Conservation (phyloP, 2,797 vertebrate species). For the Manis javanica region DNA sequence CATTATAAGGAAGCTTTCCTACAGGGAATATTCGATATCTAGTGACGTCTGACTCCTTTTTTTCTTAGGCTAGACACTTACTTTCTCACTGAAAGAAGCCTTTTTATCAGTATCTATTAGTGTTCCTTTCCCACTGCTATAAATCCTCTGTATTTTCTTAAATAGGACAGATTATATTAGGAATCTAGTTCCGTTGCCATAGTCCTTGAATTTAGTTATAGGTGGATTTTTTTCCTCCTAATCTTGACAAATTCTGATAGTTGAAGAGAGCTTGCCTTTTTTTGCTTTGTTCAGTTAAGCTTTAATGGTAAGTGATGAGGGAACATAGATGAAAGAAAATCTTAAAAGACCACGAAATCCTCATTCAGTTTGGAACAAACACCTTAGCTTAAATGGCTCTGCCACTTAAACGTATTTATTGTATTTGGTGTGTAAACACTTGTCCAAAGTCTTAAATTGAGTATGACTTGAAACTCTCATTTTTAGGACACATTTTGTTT, state of each 20-base stretch:
- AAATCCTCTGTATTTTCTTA: slow-evolving; percentile 72
- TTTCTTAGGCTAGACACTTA: slow-evolving; percentile 57
- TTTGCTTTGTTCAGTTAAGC: slow-evolving; percentile 60
- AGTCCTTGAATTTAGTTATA: slow-evolving; percentile 60
- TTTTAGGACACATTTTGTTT: slow-evolving; percentile 33
- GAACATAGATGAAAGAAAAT: slow-evolving; percentile 57
- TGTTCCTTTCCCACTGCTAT: slow-evolving; percentile 58
- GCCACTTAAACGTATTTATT: slow-evolving; percentile 36
- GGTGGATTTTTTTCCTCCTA: background rate
- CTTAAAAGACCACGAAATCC: slow-evolving; percentile 48
- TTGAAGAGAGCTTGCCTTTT: slow-evolving; percentile 49
- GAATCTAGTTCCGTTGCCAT: slow-evolving; percentile 40
- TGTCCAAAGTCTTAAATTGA: background rate
- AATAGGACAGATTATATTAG: slow-evolving; percentile 68
- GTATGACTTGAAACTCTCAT: background rate
- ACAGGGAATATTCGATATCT: slow-evolving; percentile 64
- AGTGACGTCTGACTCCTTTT: slow-evolving; percentile 52
- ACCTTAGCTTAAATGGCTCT: slow-evolving; percentile 49
- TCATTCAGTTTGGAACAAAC: slow-evolving; percentile 63
- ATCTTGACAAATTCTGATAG: slow-evolving; percentile 61
- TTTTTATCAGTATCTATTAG: slow-evolving; percentile 70
- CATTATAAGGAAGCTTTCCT: slow-evolving; percentile 70
- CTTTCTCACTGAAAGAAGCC: slow-evolving; percentile 61
- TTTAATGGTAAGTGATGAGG: slow-evolving; percentile 60
- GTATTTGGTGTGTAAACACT: slow-evolving; percentile 32